Conservation (phyloP, 35 echinoderm and acorn worm genomes). For the Stichopus chloronotus region DNA sequence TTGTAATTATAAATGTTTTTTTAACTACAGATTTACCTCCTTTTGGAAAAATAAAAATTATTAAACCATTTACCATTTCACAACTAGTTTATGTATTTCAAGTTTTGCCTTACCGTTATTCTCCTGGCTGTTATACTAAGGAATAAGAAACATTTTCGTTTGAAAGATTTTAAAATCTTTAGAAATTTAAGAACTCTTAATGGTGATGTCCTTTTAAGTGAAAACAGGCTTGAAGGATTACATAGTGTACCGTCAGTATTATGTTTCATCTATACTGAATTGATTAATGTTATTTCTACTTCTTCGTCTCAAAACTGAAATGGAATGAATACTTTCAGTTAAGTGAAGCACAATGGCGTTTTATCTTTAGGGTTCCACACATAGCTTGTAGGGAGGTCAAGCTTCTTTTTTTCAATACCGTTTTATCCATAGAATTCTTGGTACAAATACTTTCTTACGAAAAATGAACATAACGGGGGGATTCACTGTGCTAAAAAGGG, state of each 20-base stretch:
- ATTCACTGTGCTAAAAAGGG: not conserved
- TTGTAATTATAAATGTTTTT: slow-evolving; percentile 19
- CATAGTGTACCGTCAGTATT: not conserved
- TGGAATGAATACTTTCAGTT: not conserved
- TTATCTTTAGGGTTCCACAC: slow-evolving; percentile 3
- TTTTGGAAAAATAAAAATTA: slow-evolving; percentile 41
- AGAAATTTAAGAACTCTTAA: not conserved
- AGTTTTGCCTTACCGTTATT: slow-evolving; percentile 15
- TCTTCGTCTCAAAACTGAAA: too few species aligned
- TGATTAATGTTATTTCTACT: not conserved
- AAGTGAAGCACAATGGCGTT: slow-evolving; percentile 1
- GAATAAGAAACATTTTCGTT: not conserved
- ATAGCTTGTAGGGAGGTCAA: not conserved
- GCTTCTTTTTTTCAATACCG: slow-evolving; percentile 18
- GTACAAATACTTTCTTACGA: not conserved
- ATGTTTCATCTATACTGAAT: not conserved
- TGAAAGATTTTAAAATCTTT: too few species aligned
- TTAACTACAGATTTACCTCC: slow-evolving; percentile 15
- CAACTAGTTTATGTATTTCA: slow-evolving; percentile 37
- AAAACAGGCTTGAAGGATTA: not conserved
- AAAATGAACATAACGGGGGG: slow-evolving; percentile 2
- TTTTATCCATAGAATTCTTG: slow-evolving; percentile 22
- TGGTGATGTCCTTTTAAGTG: not conserved
- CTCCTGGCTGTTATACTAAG: not conserved
- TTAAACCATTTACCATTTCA: slow-evolving; percentile 3